Evolutionary conservation across 2,888 invertebrate genomes (phyloP), one percentile per base, ranked within the genome.

Genomic region (Hartigia nigra): DNA sequence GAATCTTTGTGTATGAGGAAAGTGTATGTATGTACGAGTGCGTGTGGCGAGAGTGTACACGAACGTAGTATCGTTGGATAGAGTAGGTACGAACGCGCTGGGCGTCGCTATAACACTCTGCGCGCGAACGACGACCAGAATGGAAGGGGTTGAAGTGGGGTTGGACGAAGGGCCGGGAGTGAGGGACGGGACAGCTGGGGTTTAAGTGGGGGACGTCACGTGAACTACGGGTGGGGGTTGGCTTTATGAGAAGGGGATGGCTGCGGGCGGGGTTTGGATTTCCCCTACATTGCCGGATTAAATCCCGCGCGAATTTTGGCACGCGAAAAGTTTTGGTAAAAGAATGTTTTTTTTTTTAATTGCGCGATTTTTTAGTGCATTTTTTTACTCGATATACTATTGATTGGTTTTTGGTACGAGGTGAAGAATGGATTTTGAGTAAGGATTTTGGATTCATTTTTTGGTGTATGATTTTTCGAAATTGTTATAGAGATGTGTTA

Each of bases 31-130:
- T 23, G 55, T 9, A 5, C 79, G 82, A 76, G 79, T 72, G 81
- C 83, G 83, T 83, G 82, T 84, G 84, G 81, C 55, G 23, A 14
- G 55, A 55, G 76, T 55, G 35, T 36, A 74, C 77, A 77, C 77
- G 37, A 70, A 75, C 75, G 75, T 74, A 78, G 23, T 55, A n/a
- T 31, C 36, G 31, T 31, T 32, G 32, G 72, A 72, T 81, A 74
- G 82, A 82, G 83, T 82, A 72, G 31, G 82, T 83, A 86, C 84
- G 86, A 87, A 90, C 88, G 87, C 87, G 86, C 82, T 83, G 87
- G 89, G 88, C 89, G 89, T 90, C 88, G 88, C 86, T 87, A 85
- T 87, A 86, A 90, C 90, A 90, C 90, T 90, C 87, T 84, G 82
- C 87, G 91, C 86, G 90, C 90, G 90, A 91, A 91, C 88, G 89